phyloP scores from a whole-genome alignment of 2,797 vertebrate species.

The Danio albolineatus region DNA sequence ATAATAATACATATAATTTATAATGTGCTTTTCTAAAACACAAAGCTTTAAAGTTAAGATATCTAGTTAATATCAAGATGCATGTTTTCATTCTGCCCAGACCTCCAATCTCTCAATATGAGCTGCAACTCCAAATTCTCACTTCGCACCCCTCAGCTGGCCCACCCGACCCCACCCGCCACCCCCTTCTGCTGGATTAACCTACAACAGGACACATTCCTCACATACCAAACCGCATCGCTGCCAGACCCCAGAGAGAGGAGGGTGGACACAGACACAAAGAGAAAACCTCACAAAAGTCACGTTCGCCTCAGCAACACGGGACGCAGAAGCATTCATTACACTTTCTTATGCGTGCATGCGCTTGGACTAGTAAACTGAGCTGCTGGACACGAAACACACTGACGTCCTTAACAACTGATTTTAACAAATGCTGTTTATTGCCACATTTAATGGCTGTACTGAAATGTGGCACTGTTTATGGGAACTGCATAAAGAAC shows the following conservation, averaged over 20 bases:
- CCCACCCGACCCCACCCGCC: conserved; percentile 7
- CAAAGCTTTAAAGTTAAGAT: not conserved
- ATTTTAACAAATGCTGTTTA: not conserved
- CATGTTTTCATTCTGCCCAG: not conserved
- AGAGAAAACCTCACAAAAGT: not conserved
- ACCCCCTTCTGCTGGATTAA: conserved; percentile 58
- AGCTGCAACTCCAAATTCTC: conserved; percentile 25
- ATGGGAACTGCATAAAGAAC: not conserved
- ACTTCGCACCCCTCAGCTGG: conserved; percentile 38
- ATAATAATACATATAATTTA: no score
- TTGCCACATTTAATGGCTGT: not conserved
- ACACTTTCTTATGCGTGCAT: not conserved
- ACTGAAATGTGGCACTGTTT: conserved; percentile 2
- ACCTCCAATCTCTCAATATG: not conserved
- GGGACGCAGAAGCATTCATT: conserved; percentile 29
- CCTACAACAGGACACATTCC: conserved; percentile 62
- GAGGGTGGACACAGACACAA: conserved; percentile 11
- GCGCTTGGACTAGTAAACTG: not conserved
- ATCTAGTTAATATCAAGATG: conserved; percentile 5
- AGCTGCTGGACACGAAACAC: conserved; percentile 1
- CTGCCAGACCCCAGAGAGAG: conserved; percentile 52
- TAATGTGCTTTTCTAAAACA: no score
- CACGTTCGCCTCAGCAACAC: conserved; percentile 13
- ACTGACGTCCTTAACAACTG: not conserved
- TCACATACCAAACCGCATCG: conserved; percentile 64